Conservation (phyloP, 2,113 vertebrate species). For the Furnarius figulus region DNA sequence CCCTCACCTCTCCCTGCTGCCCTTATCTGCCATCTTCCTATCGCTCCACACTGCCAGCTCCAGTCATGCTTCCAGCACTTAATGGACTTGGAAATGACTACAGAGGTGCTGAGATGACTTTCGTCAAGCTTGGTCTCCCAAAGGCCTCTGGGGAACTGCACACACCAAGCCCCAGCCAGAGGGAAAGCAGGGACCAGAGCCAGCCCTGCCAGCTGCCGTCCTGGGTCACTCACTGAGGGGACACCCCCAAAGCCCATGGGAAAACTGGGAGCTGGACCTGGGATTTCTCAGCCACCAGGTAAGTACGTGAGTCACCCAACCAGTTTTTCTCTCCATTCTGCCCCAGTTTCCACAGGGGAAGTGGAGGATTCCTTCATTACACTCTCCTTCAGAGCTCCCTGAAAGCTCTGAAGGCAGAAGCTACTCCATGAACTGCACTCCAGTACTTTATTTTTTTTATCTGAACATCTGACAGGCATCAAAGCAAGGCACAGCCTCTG, state of each 20-base stretch:
- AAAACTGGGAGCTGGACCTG: background rate
- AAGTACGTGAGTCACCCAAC: background rate
- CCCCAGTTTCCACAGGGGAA: conserved; percentile 10
- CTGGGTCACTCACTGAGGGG: background rate
- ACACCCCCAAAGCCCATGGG: background rate
- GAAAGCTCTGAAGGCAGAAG: background rate
- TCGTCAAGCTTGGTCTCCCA: background rate
- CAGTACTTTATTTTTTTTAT: background rate
- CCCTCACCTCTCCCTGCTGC: background rate
- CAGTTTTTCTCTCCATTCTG: conserved; percentile 1
- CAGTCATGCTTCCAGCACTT: background rate
- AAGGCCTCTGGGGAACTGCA: background rate
- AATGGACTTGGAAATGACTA: background rate
- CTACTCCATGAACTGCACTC: background rate
- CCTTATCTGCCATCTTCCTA: background rate
- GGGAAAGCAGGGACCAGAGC: background rate
- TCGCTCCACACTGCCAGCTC: rapidly evolving
- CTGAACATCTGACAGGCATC: background rate
- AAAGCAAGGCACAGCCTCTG: background rate
- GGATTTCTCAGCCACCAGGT: background rate
- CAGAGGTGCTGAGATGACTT: background rate
- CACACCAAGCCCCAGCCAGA: rapidly evolving
- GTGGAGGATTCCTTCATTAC: background rate
- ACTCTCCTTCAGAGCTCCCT: background rate
- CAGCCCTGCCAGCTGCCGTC: background rate